A percentile compares a stretch with the other conserved stretches of the same genome.
Conservation (phyloP, 2,888 invertebrate genomes). For the Melolontha melolontha region DNA sequence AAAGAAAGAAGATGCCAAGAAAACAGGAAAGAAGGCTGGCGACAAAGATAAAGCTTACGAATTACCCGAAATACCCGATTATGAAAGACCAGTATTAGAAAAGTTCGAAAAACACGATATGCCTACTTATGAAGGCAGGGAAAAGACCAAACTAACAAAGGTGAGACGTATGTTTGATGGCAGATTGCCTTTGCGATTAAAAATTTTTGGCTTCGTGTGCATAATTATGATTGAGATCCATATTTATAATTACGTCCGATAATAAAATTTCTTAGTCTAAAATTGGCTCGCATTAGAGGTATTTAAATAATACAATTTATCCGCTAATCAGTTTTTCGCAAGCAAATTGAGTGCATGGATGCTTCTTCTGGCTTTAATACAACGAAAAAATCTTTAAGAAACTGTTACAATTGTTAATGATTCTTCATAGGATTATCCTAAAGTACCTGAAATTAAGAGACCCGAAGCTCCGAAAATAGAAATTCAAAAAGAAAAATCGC, state of each 20-base stretch:
- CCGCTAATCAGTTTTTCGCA: conserved; percentile 1
- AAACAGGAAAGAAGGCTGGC: conserved; percentile 67
- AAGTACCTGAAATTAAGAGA: conserved; percentile 67
- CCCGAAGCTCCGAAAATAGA: conserved; percentile 87
- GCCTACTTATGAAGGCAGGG: conserved; percentile 66
- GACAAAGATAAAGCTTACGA: conserved; percentile 71
- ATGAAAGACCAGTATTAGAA: conserved; percentile 80
- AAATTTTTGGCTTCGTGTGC: conserved; percentile 35
- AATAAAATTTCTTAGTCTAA: conserved; percentile 40
- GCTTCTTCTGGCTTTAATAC: conserved; percentile 50
- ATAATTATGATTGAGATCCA: conserved; percentile 19
- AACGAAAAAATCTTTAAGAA: conserved; percentile 26
- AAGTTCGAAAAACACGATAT: conserved; percentile 71
- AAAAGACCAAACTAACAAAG: conserved; percentile 64
- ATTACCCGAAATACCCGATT: conserved; percentile 72
- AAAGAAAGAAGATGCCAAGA: conserved; percentile 61
- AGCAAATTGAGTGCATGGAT: conserved; percentile 40
- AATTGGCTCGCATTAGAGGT: conserved; percentile 41
- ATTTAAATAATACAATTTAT: conserved; percentile 35
- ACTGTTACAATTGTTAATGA: conserved; percentile 16
- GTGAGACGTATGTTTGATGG: conserved; percentile 52
- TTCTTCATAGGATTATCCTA: conserved; percentile 58
- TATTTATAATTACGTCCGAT: conserved; percentile 43
- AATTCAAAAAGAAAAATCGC: conserved; percentile 84
- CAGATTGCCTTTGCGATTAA: conserved; percentile 44